Evolutionary conservation across 2,888 invertebrate genomes (phyloP).

Genomic region (Marasmarcha lunaedactyla): DNA sequence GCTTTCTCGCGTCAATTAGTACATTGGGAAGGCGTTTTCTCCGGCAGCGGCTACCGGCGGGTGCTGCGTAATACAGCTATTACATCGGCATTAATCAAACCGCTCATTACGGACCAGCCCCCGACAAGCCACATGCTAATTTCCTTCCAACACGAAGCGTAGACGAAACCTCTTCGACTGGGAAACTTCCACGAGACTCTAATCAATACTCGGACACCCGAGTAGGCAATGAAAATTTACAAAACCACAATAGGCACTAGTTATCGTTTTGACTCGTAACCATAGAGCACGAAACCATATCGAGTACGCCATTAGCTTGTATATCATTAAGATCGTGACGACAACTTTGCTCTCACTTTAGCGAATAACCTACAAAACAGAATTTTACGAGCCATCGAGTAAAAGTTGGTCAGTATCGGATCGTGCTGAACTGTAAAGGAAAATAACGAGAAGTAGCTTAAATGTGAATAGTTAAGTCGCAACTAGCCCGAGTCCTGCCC

Average conservation of each 20-base stretch:
- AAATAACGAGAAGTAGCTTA: slow-evolving; percentile 29
- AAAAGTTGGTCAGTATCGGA: neutral
- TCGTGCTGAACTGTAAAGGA: slow-evolving; percentile 15
- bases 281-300: no score
- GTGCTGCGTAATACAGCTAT: slow-evolving; percentile 24
- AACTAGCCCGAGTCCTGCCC: slow-evolving; percentile 25
- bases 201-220: no score
- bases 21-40: slow-evolving; percentile 1
- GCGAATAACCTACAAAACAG: neutral
- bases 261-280: no score
- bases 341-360: no score
- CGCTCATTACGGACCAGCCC: slow-evolving; percentile 15
- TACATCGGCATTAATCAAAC: slow-evolving; percentile 27
- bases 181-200: no score
- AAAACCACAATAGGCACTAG: no score
- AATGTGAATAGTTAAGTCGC: slow-evolving; percentile 43
- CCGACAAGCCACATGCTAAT: neutral
- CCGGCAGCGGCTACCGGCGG: neutral
- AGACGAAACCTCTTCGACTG: no score
- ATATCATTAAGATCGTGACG: no score
- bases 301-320: no score
- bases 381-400: neutral
- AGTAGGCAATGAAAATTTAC: no score
- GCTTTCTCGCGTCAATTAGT: neutral
- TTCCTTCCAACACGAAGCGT: neutral